A percentile compares a stretch with the other conserved stretches of the same genome.
Evolutionary conservation across 2,797 vertebrate genomes (phyloP).

Genomic region (Falco rusticolus): DNA sequence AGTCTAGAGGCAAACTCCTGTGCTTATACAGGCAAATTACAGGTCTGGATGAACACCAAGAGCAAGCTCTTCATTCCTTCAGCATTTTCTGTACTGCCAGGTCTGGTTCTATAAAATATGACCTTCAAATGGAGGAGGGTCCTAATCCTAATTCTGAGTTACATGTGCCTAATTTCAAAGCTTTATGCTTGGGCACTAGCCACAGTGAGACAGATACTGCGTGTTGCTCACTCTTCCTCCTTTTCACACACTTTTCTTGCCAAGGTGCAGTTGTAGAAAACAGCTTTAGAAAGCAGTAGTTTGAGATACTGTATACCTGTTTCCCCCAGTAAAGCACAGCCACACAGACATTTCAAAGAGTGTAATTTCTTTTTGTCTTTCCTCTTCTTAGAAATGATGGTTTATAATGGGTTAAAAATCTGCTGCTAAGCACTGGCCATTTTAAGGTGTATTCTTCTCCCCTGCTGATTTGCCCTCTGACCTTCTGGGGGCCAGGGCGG

Average conservation of each 20-base stretch:
- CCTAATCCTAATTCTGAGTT: not conserved
- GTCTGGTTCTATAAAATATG: not conserved
- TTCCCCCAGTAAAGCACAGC: not conserved
- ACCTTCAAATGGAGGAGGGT: not conserved
- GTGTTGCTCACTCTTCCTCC: not conserved
- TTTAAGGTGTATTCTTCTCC: conserved; percentile 65
- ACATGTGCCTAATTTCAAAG: not conserved
- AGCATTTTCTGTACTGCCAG: not conserved
- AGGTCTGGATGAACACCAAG: not conserved
- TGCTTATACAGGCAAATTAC: not conserved
- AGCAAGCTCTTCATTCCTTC: not conserved
- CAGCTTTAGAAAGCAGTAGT: not conserved
- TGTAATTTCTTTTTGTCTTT: not conserved
- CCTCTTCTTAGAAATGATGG: not conserved
- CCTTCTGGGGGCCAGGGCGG: conserved; percentile 75
- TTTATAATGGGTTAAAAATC: conserved; percentile 60
- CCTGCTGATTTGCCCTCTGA: conserved; percentile 80
- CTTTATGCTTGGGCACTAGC: not conserved
- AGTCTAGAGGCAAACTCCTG: not conserved
- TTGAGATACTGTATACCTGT: not conserved
- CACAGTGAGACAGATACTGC: not conserved
- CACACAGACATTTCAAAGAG: not conserved
- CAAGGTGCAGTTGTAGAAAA: not conserved
- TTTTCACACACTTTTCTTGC: not conserved
- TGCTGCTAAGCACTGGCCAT: conserved; percentile 35